Conservation (phyloP, 2,888 invertebrate species). For the Itoplectis maculator region DNA sequence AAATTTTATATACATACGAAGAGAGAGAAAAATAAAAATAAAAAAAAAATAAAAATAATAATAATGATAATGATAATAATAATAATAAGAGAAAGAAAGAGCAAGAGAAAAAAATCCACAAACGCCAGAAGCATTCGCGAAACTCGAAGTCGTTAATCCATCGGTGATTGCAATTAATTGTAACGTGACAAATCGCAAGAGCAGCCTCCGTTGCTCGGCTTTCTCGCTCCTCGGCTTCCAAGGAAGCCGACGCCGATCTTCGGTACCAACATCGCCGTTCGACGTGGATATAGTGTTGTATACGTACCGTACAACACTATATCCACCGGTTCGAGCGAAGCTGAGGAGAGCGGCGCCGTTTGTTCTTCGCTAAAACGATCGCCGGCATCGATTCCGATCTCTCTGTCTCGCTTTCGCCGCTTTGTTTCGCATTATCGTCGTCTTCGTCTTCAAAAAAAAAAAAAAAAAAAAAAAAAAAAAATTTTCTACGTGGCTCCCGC, state of each 20-base stretch:
- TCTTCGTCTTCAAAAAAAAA: constrained; percentile 64
- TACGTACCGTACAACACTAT: constrained; percentile 70
- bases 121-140: constrained; percentile 70
- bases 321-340: constrained; percentile 69
- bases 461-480: constrained; percentile 71
- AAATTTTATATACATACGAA: constrained; percentile 39
- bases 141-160: constrained; percentile 77
- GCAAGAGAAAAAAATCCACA: constrained; percentile 37
- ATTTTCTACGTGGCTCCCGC: constrained; percentile 62
- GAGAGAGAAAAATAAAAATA: constrained; percentile 58
- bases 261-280: constrained; percentile 64
- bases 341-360: constrained; percentile 68
- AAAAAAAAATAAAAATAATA: constrained; percentile 58
- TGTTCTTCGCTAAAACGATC: constrained; percentile 68
- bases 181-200: constrained; percentile 77
- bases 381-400: constrained; percentile 54
- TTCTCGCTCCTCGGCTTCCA: constrained; percentile 62
- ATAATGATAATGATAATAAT: too few species aligned
- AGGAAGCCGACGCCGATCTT: constrained; percentile 66
- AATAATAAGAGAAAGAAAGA: constrained; percentile 58
- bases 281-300: constrained; percentile 64
- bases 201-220: constrained; percentile 60
- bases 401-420: constrained; percentile 41
- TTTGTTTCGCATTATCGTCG: constrained; percentile 51
- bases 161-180: constrained; percentile 77